These are phyloP conservation scores for Podarcis raffonei DNA, from an alignment of 2,113 vertebrate species.

Conservation along the genomic window DNA sequence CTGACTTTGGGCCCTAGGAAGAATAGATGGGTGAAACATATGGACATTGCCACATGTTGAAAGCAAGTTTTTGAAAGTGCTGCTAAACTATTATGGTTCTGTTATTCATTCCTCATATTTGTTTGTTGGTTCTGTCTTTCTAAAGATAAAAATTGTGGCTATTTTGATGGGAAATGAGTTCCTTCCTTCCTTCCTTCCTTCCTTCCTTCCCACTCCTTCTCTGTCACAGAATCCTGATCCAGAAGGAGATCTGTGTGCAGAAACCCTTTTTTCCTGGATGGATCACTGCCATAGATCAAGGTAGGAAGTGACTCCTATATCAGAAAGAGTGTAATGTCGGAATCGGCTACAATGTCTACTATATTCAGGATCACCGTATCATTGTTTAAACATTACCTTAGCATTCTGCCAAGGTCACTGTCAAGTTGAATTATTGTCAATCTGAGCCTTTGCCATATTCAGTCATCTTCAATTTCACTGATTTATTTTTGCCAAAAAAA, in stretches of 20 bases:
- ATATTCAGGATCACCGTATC: neutral
- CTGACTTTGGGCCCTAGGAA: neutral
- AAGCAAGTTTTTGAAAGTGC: neutral
- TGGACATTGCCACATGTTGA: neutral
- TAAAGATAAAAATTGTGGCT: neutral
- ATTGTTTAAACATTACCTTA: neutral
- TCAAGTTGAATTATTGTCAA: slow-evolving; percentile 22
- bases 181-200: too few relatives aligned
- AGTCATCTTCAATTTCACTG: slow-evolving; percentile 20
- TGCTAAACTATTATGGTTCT: neutral
- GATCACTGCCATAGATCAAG: too few relatives aligned
- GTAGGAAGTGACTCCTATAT: neutral
- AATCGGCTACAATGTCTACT: neutral
- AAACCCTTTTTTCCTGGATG: neutral
- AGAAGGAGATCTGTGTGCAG: neutral
- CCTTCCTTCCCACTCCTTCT: too few relatives aligned
- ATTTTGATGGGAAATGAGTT: neutral
- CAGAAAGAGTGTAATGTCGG: neutral
- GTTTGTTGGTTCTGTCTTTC: neutral
- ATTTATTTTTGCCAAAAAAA: neutral
- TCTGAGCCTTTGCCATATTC: neutral
- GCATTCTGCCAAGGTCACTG: slow-evolving; percentile 12
- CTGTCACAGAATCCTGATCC: neutral
- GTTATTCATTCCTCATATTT: neutral
- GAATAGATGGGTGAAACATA: neutral